These are phyloP conservation scores for Tragelaphus imberbis DNA, from an alignment of 2,113 vertebrate species.

Conservation along the genomic window DNA sequence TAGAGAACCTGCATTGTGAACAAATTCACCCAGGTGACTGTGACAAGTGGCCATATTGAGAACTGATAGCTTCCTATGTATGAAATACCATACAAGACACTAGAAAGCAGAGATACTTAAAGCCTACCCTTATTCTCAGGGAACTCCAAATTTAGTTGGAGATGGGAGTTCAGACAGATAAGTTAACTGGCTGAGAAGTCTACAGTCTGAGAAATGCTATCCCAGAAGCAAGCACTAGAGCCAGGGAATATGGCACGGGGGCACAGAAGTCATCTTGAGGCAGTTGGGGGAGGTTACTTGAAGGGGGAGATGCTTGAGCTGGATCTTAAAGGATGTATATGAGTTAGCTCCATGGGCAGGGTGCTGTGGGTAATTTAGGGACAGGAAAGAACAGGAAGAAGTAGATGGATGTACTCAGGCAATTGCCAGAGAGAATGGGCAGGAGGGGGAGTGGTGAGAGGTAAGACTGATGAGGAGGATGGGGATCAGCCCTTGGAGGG, in stretches of 20 bases:
- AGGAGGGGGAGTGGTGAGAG: not conserved
- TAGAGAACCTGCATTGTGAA: not conserved
- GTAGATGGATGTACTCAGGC: not conserved
- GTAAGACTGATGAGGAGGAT: not conserved
- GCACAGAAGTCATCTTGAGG: not conserved
- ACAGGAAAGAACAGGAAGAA: not conserved
- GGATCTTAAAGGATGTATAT: not conserved
- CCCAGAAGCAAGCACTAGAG: not conserved
- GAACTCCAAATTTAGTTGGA: not conserved
- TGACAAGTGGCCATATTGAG: not conserved
- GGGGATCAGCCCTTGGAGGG: not conserved
- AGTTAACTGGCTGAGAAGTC: not conserved
- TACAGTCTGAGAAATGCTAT: not conserved
- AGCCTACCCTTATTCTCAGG: not conserved
- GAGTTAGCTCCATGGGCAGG: not conserved
- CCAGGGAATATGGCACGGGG: not conserved
- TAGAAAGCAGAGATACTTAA: not conserved
- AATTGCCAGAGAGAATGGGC: not conserved
- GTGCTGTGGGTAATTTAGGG: not conserved
- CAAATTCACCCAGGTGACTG: not conserved
- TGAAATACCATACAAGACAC: not conserved
- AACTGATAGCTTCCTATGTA: not conserved
- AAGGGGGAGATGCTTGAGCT: not conserved
- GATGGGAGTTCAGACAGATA: not conserved
- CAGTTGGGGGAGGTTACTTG: not conserved